Base-by-base conservation (phyloP, 1,140 invertebrate genomes). In the Leptinotarsa defecta region DNA sequence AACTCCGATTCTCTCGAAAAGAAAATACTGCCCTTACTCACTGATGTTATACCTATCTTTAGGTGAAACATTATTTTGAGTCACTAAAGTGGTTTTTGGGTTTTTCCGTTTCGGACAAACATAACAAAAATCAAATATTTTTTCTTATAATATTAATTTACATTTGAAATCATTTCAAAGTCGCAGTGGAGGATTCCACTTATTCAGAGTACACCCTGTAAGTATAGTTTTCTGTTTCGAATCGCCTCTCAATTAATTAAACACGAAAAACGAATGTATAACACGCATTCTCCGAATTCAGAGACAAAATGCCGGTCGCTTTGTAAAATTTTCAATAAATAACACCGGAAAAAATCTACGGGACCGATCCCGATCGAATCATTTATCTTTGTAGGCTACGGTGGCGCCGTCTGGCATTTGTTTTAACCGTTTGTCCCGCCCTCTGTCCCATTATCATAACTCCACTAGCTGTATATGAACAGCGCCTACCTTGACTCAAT, bases 391-490 rank as follows among this genome's bases (percentile, higher is more conserved):
- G 72, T 68, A 74, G 79, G 76, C 79, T 80, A 79, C 78, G 71
- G 78, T 82, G 81, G 81, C 81, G 81, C 81, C 81, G 81, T 82
- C 81, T 82, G 81, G 79, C 79, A 82, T 82, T 82, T 82, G 81
- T 81, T 82, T 81, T 78, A 82, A 82, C 79, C 77, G 77, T 76
- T 79, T 69, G 79, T 70, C 77, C 79, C 81, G 81, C 81, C 81
- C 81, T 82, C 78, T 82, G 78, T 81, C 81, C 79, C 76, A 82
- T 82, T 82, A 82, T 81, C 81, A 82, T 82, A 82, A 81, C 79
- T 76, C 76, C 74, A 76, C 76, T 68, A 68, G 67, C 43, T 68
- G 43, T 68, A 68, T 68, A 48, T 68, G 67, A 68, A 68, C 34
- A 68, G 67, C 43, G 67, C 67, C 67, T 68, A 68, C 34, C 67